phyloP scores from a whole-genome alignment of 2,797 vertebrate species.

The Diplodus sargus region DNA sequence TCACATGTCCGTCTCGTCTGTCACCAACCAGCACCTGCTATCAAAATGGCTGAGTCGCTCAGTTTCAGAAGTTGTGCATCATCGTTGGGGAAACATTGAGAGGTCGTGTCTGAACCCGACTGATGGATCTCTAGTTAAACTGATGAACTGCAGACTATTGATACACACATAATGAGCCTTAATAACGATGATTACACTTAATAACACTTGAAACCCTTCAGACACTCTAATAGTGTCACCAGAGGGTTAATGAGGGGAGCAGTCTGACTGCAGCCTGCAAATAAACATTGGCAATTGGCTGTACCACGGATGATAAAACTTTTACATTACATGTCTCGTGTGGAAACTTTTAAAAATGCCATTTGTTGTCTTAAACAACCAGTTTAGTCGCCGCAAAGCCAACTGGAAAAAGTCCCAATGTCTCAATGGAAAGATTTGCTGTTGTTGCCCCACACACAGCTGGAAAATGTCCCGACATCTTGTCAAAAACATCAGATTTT shows the following conservation, averaged over 20 bases:
- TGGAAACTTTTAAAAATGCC: no score
- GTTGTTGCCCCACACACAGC: no score
- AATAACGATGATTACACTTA: constrained; percentile 8
- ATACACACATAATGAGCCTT: not conserved
- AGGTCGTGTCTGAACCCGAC: not conserved
- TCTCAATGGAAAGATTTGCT: no score
- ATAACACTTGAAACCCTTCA: not conserved
- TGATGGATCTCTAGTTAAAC: not conserved
- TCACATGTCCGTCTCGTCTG: not conserved
- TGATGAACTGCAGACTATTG: not conserved
- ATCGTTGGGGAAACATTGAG: not conserved
- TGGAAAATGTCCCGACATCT: no score
- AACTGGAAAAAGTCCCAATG: no score
- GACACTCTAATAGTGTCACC: not conserved
- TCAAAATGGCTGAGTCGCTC: not conserved
- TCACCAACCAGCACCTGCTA: constrained; percentile 22
- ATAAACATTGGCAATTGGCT: no score
- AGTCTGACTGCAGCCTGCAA: not conserved
- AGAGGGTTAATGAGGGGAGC: not conserved
- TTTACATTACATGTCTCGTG: no score
- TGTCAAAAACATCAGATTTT: no score
- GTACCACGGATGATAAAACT: no score
- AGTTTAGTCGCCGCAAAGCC: no score
- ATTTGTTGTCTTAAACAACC: no score
- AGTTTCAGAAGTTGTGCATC: not conserved